Percentiles rank a stretch among this genome's conserved stretches.
Conservation (phyloP, 2,113 vertebrate species). For the Arenaria interpres region DNA sequence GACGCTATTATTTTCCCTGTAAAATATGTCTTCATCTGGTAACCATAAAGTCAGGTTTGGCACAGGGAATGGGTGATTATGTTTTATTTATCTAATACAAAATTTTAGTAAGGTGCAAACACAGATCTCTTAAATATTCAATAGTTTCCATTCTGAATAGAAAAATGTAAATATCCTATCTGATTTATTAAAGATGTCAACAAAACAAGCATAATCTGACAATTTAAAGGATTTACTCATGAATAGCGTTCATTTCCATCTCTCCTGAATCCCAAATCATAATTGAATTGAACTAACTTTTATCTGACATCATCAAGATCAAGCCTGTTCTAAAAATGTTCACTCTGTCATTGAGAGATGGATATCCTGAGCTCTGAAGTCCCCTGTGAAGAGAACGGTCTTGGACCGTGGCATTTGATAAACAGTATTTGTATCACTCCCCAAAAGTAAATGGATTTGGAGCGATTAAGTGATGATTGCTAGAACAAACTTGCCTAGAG, state of each 20-base stretch:
- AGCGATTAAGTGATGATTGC: not conserved
- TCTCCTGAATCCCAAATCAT: not conserved
- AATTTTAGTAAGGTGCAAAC: not conserved
- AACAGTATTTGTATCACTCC: not conserved
- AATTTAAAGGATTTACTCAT: conserved; percentile 2
- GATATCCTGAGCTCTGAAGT: not conserved
- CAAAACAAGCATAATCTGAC: not conserved
- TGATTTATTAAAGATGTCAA: conserved; percentile 17
- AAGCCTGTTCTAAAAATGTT: not conserved
- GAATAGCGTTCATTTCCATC: not conserved
- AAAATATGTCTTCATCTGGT: not conserved
- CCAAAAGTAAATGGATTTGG: not conserved
- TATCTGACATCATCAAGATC: not conserved
- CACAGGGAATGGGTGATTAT: not conserved
- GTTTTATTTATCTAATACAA: not conserved
- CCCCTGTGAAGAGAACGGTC: not conserved
- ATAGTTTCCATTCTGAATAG: not conserved
- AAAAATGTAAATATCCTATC: conserved; percentile 2
- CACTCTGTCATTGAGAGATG: not conserved
- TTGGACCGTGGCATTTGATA: not conserved
- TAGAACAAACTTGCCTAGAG: not conserved
- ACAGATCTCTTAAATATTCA: conserved; percentile 4
- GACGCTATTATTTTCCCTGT: not conserved
- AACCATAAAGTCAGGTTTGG: not conserved
- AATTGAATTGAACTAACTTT: not conserved